Conservation (phyloP, 2,797 vertebrate species). For the Telmatherina bonti region DNA sequence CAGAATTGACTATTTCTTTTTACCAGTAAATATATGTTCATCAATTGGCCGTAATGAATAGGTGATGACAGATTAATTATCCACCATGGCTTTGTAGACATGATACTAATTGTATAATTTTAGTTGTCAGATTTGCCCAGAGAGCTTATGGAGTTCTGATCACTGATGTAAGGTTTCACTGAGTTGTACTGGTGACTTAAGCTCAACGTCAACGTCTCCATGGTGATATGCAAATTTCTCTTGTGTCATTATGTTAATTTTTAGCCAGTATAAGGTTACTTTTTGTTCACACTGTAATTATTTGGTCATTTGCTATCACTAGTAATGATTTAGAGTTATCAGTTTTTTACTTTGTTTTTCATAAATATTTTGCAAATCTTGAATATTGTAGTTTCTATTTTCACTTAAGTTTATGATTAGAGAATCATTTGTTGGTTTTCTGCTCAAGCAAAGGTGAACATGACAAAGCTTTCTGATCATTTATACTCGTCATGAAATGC, state of each 20-base stretch:
- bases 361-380: background rate
- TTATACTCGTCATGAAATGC: no score
- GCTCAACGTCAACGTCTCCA: background rate
- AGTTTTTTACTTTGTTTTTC: background rate
- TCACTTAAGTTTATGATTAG: background rate
- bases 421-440: background rate
- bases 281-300: background rate
- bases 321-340: background rate
- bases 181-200: slow-evolving; percentile 3
- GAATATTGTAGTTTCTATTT: background rate
- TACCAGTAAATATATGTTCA: background rate
- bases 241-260: background rate
- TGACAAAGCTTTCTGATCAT: background rate
- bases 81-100: background rate
- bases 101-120: background rate
- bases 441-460: background rate
- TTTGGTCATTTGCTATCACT: background rate
- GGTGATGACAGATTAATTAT: background rate
- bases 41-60: background rate
- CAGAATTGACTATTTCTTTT: slow-evolving; percentile 7
- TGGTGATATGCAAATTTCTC: background rate
- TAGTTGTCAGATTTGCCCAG: background rate
- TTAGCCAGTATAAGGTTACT: background rate
- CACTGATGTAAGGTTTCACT: background rate
- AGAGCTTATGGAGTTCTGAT: background rate